Evolutionary conservation across 2,797 vertebrate genomes (phyloP).

Genomic region (Artibeus lituratus): DNA sequence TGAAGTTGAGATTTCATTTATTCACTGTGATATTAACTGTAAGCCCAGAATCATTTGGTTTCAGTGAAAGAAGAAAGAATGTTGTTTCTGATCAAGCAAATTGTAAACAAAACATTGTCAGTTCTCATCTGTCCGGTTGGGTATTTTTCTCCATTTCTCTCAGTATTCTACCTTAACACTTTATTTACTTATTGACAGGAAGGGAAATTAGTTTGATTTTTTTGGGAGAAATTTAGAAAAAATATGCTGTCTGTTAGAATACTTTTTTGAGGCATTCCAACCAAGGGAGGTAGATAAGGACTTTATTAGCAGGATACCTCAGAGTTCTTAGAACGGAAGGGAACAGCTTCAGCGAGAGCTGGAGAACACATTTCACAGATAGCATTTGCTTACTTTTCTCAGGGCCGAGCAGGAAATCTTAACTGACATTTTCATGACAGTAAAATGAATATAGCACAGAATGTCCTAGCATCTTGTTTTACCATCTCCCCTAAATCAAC

Average conservation of each 20-base stretch:
- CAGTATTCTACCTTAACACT: not conserved
- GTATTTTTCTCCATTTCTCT: not conserved
- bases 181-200: not conserved
- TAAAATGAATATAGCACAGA: not conserved
- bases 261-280: not conserved
- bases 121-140: not conserved
- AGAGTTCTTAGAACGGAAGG: not conserved
- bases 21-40: not conserved
- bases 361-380: not conserved
- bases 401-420: not conserved
- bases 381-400: not conserved
- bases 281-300: not conserved
- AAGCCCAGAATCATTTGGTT: not conserved
- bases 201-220: not conserved
- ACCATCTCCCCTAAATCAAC: not conserved
- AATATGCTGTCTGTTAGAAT: not conserved
- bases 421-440: not conserved
- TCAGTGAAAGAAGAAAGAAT: not conserved
- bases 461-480: not conserved
- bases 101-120: not conserved
- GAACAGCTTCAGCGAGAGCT: not conserved
- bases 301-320: not conserved
- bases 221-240: not conserved
- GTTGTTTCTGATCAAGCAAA: not conserved
- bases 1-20: not conserved